Percentiles rank a stretch among this genome's conserved stretches.
Conservation (phyloP, 2,113 vertebrate species). For the Atractosteus spatula region DNA sequence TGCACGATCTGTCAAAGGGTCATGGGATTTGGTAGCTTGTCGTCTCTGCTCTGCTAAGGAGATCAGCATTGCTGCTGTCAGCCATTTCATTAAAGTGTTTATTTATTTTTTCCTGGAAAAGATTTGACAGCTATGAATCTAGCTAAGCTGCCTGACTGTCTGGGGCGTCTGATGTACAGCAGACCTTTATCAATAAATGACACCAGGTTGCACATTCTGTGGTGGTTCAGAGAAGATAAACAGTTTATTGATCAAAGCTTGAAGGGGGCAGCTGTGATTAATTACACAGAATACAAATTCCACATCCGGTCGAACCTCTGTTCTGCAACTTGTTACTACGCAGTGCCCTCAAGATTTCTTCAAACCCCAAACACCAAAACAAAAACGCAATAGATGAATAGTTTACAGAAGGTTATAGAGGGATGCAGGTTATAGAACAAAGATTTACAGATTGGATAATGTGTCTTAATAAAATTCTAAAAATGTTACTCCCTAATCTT, state of each 20-base stretch:
- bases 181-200: conserved; percentile 14
- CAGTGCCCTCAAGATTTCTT: no score
- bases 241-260: conserved; percentile 50
- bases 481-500: no score
- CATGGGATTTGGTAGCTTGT: background rate
- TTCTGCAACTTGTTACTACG: no score
- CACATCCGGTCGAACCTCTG: conserved; percentile 27
- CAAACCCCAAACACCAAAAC: no score
- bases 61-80: conserved; percentile 3
- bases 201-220: conserved; percentile 26
- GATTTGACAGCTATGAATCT: background rate
- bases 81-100: background rate
- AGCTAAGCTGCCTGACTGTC: background rate
- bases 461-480: no score
- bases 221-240: conserved; percentile 43
- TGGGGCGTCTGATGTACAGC: background rate
- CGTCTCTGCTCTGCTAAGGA: background rate
- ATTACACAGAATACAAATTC: conserved; percentile 51
- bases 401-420: no score
- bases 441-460: no score
- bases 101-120: conserved; percentile 1
- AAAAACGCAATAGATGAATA: no score
- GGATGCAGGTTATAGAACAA: no score
- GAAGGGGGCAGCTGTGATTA: conserved; percentile 43
- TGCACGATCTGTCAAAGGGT: background rate